Percentiles rank a stretch among this genome's conserved stretches.
These are phyloP conservation scores for Danionella cerebrum DNA, from an alignment of 2,113 vertebrate species.

Conservation along the genomic window DNA sequence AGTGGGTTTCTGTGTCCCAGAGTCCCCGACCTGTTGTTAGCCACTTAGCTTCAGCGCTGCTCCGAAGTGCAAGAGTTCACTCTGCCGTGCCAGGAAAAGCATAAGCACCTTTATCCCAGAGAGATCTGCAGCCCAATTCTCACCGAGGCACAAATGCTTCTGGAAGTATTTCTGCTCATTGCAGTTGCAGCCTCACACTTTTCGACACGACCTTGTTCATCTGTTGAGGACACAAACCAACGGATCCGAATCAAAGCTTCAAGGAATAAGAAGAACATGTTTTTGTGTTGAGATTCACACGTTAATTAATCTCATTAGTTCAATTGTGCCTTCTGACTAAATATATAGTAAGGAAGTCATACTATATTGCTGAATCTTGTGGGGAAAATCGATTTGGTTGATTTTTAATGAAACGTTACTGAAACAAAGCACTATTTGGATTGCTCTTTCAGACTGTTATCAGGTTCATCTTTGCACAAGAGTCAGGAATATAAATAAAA, in stretches of 20 bases:
- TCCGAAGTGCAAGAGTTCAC: slow-evolving; percentile 36
- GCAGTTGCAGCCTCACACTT: neutral
- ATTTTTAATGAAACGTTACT: no score
- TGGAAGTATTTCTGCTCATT: neutral
- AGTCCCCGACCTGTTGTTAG: slow-evolving; percentile 56
- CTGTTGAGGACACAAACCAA: neutral
- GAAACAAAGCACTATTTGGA: neutral
- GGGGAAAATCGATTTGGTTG: no score
- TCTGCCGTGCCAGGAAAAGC: slow-evolving; percentile 27
- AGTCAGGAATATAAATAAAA: no score
- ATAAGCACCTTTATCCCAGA: neutral
- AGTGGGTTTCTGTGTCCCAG: slow-evolving; percentile 41
- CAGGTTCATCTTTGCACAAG: neutral
- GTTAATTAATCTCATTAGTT: no score
- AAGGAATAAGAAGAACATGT: no score
- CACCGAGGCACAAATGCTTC: slow-evolving; percentile 1
- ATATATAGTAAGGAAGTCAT: no score
- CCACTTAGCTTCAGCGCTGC: slow-evolving; percentile 37
- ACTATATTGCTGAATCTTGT: no score
- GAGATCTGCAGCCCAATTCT: slow-evolving; percentile 5
- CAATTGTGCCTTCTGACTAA: no score
- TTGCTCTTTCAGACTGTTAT: no score
- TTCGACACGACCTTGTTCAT: neutral
- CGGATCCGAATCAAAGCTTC: no score
- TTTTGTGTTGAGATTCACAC: no score